Evolutionary conservation across 2,888 invertebrate genomes (phyloP).

Genomic region (Mesodorylaimus sp.): DNA sequence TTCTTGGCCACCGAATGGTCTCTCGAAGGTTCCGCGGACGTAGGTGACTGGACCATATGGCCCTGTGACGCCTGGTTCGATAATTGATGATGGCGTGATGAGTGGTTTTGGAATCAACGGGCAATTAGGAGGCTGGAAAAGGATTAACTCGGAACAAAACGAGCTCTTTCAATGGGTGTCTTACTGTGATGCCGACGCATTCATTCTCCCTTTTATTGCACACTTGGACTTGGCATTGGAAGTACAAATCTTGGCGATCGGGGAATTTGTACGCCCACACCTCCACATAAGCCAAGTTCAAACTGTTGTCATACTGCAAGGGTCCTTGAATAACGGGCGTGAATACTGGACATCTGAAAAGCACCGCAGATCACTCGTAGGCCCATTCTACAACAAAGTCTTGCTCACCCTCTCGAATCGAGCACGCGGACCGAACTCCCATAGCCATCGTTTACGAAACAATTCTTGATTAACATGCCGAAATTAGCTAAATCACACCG

Average conservation of each 20-base stretch:
- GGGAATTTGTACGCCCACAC: conserved; percentile 24
- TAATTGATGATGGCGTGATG: conserved; percentile 7
- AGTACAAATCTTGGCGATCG: conserved; percentile 19
- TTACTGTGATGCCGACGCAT: conserved; percentile 21
- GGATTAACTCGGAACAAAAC: not conserved
- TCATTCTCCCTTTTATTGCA: conserved; percentile 23
- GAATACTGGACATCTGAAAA: conserved; percentile 19
- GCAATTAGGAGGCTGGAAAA: conserved; percentile 18
- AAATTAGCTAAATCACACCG: conserved; percentile 16
- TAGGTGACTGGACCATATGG: not conserved
- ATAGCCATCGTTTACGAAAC: conserved; percentile 16
- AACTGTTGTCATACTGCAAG: conserved; percentile 17
- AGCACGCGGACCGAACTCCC: conserved; percentile 14
- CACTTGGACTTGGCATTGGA: conserved; percentile 23
- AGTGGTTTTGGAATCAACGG: conserved; percentile 12
- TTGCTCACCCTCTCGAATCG: conserved; percentile 16
- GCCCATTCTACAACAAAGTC: not conserved
- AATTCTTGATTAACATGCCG: conserved; percentile 21
- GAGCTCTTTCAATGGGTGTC: not conserved
- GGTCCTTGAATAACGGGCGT: conserved; percentile 18
- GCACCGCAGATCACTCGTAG: not conserved
- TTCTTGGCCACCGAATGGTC: too few species aligned
- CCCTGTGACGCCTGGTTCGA: not conserved
- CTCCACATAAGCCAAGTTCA: conserved; percentile 20
- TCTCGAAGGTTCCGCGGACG: not conserved